A percentile compares a stretch with the other conserved stretches of the same genome.
Conservation (phyloP, 2,797 vertebrate species). For the Phrynocephalus vlangalii region DNA sequence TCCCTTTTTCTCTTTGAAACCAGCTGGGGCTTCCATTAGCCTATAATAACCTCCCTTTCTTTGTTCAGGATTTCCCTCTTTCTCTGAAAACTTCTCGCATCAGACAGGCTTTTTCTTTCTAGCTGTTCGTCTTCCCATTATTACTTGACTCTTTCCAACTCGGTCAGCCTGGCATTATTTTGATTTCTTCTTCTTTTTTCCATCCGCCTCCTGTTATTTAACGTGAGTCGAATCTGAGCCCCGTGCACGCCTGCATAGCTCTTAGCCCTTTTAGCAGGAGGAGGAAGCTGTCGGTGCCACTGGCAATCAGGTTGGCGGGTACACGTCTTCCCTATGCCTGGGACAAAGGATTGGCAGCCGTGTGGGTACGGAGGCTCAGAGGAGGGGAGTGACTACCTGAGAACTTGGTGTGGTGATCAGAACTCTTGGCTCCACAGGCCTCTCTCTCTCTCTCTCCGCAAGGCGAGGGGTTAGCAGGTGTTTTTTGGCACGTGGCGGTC, state of each 20-base stretch:
- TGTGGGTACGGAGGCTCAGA: neutral
- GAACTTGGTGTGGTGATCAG: too few species aligned
- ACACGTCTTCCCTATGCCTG: neutral
- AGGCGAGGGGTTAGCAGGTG: neutral
- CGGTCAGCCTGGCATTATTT: neutral
- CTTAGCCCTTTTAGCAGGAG: too few species aligned
- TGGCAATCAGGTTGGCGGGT: neutral
- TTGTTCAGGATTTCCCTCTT: too few species aligned
- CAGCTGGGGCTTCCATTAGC: neutral
- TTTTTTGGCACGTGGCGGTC: neutral
- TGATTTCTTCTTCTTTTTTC: neutral
- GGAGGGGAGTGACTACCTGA: neutral
- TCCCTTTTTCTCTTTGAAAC: neutral
- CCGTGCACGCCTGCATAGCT: too few species aligned
- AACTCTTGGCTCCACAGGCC: too few species aligned
- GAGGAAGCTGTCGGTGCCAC: too few species aligned
- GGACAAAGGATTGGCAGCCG: neutral
- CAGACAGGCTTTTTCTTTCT: neutral
- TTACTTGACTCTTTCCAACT: neutral
- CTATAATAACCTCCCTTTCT: neutral
- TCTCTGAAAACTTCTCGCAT: neutral
- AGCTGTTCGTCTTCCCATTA: neutral
- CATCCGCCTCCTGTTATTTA: neutral
- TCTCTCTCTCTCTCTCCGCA: neutral
- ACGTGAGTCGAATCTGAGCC: neutral